Conservation (phyloP, 1,140 invertebrate genomes). For the Hylaeus volcanicus region DNA sequence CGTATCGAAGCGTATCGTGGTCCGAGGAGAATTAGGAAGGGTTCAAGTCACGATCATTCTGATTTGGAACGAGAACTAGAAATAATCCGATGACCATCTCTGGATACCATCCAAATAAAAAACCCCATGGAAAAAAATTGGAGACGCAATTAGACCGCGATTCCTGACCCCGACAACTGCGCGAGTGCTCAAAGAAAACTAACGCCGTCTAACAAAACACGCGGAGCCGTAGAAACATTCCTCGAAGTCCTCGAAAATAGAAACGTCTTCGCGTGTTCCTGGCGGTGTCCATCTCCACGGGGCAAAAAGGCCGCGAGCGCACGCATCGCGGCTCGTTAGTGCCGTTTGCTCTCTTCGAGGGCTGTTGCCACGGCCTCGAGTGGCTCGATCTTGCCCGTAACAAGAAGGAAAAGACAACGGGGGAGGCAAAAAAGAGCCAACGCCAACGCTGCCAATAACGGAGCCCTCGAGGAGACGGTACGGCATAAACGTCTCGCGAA, state of each 20-base stretch:
- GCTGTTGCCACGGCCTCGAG: conserved; percentile 11
- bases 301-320: conserved; percentile 19
- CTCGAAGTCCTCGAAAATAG: conserved; percentile 43
- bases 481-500: conserved; percentile 17
- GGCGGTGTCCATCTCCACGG: conserved; percentile 20
- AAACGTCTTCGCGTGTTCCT: conserved; percentile 27
- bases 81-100: no score
- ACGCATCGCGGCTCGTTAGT: conserved; percentile 33
- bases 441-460: conserved; percentile 33
- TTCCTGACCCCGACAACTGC: background rate
- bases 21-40: no score
- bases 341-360: conserved; percentile 13
- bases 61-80: no score
- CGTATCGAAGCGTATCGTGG: no score
- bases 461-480: conserved; percentile 7
- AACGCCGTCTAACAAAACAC: background rate
- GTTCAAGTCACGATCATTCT: no score
- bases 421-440: conserved; percentile 15
- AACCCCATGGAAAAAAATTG: background rate
- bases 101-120: no score
- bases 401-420: background rate
- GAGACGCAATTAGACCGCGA: background rate
- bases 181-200: background rate
- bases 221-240: background rate
- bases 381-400: no score